Percentiles rank a stretch among this genome's conserved stretches.
phyloP scores from a whole-genome alignment of 2,888 invertebrate species.

The Ophion ventricosus region DNA sequence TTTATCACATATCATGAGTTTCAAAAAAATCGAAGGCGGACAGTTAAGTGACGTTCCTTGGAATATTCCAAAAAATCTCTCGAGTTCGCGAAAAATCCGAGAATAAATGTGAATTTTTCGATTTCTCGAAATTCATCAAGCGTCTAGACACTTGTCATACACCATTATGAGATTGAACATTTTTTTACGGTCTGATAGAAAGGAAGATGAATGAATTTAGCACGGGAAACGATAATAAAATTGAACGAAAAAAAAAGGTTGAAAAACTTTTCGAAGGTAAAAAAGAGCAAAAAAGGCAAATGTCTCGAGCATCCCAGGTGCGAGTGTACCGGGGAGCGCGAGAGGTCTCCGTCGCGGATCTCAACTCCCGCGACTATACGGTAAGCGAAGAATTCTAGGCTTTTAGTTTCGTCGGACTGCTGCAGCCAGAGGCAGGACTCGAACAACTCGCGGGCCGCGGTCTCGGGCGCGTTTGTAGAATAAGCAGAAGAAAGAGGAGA shows the following conservation, averaged over 20 bases:
- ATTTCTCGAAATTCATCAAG: background rate
- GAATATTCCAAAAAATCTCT: background rate
- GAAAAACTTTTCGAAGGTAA: too few species aligned
- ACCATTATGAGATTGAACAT: background rate
- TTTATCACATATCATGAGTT: too few species aligned
- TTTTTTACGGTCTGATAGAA: background rate
- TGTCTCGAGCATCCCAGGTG: too few species aligned
- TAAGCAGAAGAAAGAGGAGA: slow-evolving; percentile 40
- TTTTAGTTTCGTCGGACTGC: slow-evolving; percentile 8
- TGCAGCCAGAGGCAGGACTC: slow-evolving; percentile 7
- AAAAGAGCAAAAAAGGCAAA: background rate
- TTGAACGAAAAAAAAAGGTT: background rate
- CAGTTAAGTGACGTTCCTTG: too few species aligned
- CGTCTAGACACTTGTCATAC: background rate
- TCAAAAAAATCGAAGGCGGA: too few species aligned
- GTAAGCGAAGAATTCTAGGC: slow-evolving; percentile 25
- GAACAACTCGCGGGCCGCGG: slow-evolving; percentile 1
- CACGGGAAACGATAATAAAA: background rate
- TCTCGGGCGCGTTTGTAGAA: slow-evolving; percentile 49
- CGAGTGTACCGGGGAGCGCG: background rate
- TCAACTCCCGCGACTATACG: background rate
- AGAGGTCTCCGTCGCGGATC: background rate
- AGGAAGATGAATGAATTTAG: background rate
- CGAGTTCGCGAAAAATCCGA: background rate
- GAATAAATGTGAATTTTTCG: background rate